Evolutionary conservation across 2,113 vertebrate species (phyloP), one percentile per base, ranked within the genome.

Genomic region (Tenrec ecaudatus): DNA sequence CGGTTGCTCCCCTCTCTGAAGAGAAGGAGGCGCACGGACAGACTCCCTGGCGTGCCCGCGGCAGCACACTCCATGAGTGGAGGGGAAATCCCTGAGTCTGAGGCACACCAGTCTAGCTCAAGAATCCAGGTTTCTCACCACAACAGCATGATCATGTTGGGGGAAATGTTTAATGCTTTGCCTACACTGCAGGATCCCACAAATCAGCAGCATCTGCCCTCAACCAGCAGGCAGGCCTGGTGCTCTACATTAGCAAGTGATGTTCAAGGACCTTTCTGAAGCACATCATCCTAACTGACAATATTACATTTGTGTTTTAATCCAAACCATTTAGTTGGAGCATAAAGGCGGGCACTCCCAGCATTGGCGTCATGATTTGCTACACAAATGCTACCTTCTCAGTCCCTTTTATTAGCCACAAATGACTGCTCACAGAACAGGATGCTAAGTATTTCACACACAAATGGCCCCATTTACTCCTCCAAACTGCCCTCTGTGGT

Each of bases 281-380:
- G 71, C 76, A 82, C 25, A 68, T 83, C 82, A 27, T 79, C 40
- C 60, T 77, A 82, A 85, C 64, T 92, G 94, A n/a, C 90, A 94
- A 83, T 88, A 25, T 27, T 88, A 53, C 43, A 36, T 78, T 69
- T 89, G 62, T 19, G 43, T 19, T 90, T 83, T 64, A n/a, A 43
- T 62, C 60, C 57, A 68, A 88, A 77, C 3, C 58, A 58, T 8
- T 82, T 14, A 14, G 47, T 53, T 53, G n/a, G 33, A 89, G n/a
- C 89, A 84, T 22, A 90, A 40, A 53, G 29, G 82, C 57, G 71
- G 23, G 40, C 71, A n/a, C 23, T 66, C 43, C 57, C 31, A 86
- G 38, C n/a, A 71, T 71, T 36, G 73, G 76, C 64, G 47, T 60
- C 69, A 92, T 88, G 38, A 73, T 79, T 82, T 90, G 79, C 86